A percentile compares a stretch with the other conserved stretches of the same genome.
These are phyloP conservation scores for Luperina nickerlii DNA, from an alignment of 2,888 invertebrate genomes.

Conservation along the genomic window DNA sequence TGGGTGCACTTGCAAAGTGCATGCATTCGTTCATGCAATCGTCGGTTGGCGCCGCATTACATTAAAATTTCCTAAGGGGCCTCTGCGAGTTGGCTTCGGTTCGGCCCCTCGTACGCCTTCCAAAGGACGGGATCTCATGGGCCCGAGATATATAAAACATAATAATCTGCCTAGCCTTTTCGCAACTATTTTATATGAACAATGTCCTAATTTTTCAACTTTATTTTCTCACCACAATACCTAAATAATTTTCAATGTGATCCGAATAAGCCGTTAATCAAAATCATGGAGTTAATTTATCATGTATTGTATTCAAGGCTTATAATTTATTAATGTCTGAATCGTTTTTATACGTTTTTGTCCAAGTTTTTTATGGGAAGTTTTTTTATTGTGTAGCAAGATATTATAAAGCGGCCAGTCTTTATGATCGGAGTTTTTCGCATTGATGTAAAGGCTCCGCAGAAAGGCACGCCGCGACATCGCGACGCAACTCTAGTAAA, in stretches of 20 bases:
- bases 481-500: no score
- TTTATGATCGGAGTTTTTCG: not conserved
- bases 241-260: not conserved
- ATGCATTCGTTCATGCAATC: no score
- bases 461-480: no score
- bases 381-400: slow-evolving; percentile 13
- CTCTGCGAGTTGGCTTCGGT: no score
- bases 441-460: no score
- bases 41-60: no score
- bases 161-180: not conserved
- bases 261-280: slow-evolving; percentile 1
- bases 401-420: not conserved
- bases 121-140: no score
- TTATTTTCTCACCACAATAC: not conserved
- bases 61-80: no score
- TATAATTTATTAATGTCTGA: slow-evolving; percentile 29
- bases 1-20: no score
- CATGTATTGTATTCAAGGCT: slow-evolving; percentile 28
- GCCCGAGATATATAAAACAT: no score
- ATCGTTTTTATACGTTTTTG: slow-evolving; percentile 8
- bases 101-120: no score
- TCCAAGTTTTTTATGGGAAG: slow-evolving; percentile 9
- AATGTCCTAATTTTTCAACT: not conserved
- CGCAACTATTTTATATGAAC: not conserved
- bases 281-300: slow-evolving; percentile 23